A percentile compares a stretch with the other conserved stretches of the same genome.
phyloP scores from a whole-genome alignment of 2,797 vertebrate genomes.

The Perodicticus potto region DNA sequence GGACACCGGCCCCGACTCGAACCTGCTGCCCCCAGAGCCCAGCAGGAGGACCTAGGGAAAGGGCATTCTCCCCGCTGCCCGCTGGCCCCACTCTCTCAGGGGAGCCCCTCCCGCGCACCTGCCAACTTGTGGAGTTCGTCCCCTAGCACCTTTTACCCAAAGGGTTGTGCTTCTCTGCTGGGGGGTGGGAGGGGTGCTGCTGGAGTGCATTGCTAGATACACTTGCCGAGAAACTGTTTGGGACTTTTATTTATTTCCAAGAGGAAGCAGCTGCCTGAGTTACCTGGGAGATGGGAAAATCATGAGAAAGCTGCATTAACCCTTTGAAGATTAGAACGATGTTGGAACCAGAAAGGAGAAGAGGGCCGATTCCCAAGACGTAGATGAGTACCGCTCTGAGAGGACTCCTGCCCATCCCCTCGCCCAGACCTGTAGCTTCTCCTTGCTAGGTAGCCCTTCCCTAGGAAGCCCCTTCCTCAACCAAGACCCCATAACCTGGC shows the following conservation, averaged over 20 bases:
- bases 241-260: slow-evolving; percentile 60
- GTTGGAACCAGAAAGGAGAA: neutral
- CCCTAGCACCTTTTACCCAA: slow-evolving; percentile 38
- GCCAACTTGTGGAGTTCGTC: neutral
- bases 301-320: slow-evolving; percentile 60
- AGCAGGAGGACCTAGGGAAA: neutral
- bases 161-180: slow-evolving; percentile 26
- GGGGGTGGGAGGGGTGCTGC: neutral
- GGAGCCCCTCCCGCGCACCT: neutral
- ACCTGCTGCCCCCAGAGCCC: neutral
- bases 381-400: neutral
- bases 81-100: neutral
- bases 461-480: neutral
- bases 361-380: neutral
- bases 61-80: neutral
- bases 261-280: slow-evolving; percentile 22
- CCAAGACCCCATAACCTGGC: neutral
- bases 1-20: neutral
- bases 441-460: neutral
- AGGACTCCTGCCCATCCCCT: neutral
- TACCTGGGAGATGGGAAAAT: slow-evolving; percentile 70
- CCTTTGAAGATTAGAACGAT: slow-evolving; percentile 22
- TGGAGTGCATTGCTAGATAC: neutral
- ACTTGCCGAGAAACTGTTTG: slow-evolving; percentile 44
- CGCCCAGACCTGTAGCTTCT: neutral